Evolutionary conservation across 2,888 invertebrate species (phyloP).

Genomic region (Philereme vetulata): DNA sequence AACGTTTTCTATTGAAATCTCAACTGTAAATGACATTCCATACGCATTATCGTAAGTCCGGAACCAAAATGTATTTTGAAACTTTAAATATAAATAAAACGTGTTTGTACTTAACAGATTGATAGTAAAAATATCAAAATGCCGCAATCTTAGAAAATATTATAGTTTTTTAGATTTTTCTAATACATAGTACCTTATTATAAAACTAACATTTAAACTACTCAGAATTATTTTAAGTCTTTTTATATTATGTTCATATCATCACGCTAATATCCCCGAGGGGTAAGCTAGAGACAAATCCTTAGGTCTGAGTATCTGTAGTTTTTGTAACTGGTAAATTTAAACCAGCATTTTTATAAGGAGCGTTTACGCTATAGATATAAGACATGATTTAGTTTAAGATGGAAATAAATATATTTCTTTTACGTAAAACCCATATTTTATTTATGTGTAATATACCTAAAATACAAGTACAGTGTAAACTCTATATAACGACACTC

Average conservation of each 20-base stretch:
- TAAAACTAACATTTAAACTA: slow-evolving; percentile 47
- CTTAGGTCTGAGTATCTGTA: slow-evolving; percentile 6
- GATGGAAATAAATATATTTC: slow-evolving; percentile 59
- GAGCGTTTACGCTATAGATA: slow-evolving; percentile 39
- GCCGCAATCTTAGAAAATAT: slow-evolving; percentile 4
- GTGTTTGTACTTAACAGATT: slow-evolving; percentile 21
- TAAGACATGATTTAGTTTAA: slow-evolving; percentile 49
- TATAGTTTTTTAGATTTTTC: not conserved
- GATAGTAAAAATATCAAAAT: slow-evolving; percentile 13
- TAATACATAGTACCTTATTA: slow-evolving; percentile 38
- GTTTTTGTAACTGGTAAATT: slow-evolving; percentile 9
- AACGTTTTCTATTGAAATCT: slow-evolving; percentile 65
- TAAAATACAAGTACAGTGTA: too few relatives aligned
- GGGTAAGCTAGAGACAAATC: not conserved
- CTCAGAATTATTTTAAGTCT: slow-evolving; percentile 28
- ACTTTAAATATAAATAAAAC: not conserved
- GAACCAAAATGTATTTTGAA: slow-evolving; percentile 1
- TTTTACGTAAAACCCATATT: slow-evolving; percentile 45
- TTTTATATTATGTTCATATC: not conserved
- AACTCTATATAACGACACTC: too few relatives aligned
- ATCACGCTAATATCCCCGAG: not conserved
- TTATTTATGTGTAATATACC: slow-evolving; percentile 15
- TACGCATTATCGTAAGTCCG: slow-evolving; percentile 63
- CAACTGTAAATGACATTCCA: slow-evolving; percentile 79
- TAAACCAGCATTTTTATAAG: slow-evolving; percentile 31